Percentiles rank a stretch among this genome's conserved stretches.
Evolutionary conservation across 2,113 vertebrate genomes (phyloP).

Genomic region (Halcyon malimbica): DNA sequence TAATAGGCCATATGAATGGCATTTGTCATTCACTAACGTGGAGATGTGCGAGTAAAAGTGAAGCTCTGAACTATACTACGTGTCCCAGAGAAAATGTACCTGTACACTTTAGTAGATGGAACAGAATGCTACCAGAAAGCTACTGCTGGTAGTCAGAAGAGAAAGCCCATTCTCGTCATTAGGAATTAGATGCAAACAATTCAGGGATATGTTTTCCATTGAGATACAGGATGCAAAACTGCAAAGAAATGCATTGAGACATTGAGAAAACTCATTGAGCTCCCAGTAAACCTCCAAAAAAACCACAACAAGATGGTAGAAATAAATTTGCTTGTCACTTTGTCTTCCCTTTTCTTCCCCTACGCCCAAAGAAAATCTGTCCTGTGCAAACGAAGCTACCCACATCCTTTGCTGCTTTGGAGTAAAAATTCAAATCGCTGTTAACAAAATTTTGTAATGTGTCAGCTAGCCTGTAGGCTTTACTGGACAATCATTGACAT

Average conservation of each 20-base stretch:
- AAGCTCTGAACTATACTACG: background rate
- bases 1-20: background rate
- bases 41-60: background rate
- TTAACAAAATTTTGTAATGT: background rate
- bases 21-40: background rate
- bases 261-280: background rate
- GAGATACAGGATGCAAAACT: background rate
- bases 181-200: constrained; percentile 40
- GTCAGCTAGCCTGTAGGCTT: background rate
- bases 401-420: background rate
- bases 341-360: background rate
- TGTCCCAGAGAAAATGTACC: background rate
- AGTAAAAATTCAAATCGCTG: background rate
- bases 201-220: background rate
- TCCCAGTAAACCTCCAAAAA: background rate
- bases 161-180: constrained; percentile 3
- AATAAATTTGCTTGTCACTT: background rate
- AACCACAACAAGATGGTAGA: background rate
- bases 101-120: background rate
- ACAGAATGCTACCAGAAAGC: background rate
- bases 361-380: background rate
- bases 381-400: background rate
- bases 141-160: background rate
- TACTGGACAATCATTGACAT: background rate
- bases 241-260: background rate